These are phyloP conservation scores for Sphaerophoria rueppellii DNA, from an alignment of 2,888 invertebrate genomes.

Conservation along the genomic window DNA sequence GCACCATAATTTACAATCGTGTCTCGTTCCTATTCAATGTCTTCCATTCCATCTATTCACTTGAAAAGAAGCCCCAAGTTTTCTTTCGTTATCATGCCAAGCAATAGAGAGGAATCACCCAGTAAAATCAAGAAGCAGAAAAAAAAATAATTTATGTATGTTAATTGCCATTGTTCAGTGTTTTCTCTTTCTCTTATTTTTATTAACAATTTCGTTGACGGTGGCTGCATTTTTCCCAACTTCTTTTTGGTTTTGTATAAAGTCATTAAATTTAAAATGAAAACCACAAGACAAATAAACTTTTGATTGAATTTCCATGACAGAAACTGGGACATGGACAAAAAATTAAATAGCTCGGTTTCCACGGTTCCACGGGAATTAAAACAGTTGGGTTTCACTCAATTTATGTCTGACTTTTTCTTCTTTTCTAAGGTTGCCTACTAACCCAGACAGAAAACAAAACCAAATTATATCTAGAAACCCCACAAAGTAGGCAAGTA, in stretches of 20 bases:
- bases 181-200: not conserved
- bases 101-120: constrained; percentile 53
- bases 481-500: no score
- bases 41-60: not conserved
- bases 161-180: constrained; percentile 47
- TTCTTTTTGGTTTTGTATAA: constrained; percentile 36
- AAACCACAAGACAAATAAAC: constrained; percentile 28
- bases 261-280: constrained; percentile 56
- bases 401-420: no score
- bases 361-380: constrained; percentile 17
- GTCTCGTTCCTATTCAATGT: not conserved
- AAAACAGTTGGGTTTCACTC: not conserved
- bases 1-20: not conserved
- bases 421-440: no score
- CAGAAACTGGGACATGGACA: constrained; percentile 50
- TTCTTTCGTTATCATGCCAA: constrained; percentile 48
- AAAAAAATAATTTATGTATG: constrained; percentile 49
- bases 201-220: constrained; percentile 3
- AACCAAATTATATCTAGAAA: no score
- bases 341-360: not conserved
- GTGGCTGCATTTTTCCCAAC: not conserved
- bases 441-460: no score
- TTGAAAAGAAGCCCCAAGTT: not conserved
- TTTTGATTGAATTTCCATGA: constrained; percentile 7
- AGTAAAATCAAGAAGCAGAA: constrained; percentile 24